Conservation (phyloP, 2,797 vertebrate species). For the Sebastes diaconus region DNA sequence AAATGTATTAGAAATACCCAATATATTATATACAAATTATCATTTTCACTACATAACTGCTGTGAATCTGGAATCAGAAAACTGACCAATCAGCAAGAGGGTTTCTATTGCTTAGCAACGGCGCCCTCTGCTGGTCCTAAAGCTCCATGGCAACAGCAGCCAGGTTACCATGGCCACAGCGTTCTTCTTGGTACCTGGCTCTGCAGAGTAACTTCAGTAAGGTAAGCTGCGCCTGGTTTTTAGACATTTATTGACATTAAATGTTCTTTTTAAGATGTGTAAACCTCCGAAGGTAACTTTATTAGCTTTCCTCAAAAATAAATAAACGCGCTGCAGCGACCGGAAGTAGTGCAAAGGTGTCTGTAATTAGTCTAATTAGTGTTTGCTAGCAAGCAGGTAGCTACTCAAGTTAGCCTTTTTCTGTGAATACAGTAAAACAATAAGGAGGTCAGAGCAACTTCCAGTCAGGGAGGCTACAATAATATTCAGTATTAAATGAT, state of each 20-base stretch:
- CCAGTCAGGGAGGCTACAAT: too few species aligned
- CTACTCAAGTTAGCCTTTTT: background rate
- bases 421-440: background rate
- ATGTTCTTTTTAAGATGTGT: background rate
- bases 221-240: background rate
- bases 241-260: rapidly evolving
- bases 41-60: rapidly evolving
- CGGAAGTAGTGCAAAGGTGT: background rate
- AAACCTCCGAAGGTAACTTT: rapidly evolving
- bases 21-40: rapidly evolving
- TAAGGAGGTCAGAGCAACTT: too few species aligned
- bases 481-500: background rate
- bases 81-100: background rate
- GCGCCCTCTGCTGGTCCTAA: conserved; percentile 23
- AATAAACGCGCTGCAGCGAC: background rate
- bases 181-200: too few species aligned
- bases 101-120: background rate
- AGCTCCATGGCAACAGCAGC: background rate
- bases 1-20: background rate
- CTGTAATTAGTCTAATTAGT: background rate
- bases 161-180: conserved; percentile 7
- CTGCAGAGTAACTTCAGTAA: too few species aligned
- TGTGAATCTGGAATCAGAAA: background rate
- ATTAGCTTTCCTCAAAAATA: background rate
- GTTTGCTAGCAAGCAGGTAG: background rate